These are phyloP conservation scores for Pagetopsis macropterus DNA, from an alignment of 2,797 vertebrate genomes.

Conservation along the genomic window DNA sequence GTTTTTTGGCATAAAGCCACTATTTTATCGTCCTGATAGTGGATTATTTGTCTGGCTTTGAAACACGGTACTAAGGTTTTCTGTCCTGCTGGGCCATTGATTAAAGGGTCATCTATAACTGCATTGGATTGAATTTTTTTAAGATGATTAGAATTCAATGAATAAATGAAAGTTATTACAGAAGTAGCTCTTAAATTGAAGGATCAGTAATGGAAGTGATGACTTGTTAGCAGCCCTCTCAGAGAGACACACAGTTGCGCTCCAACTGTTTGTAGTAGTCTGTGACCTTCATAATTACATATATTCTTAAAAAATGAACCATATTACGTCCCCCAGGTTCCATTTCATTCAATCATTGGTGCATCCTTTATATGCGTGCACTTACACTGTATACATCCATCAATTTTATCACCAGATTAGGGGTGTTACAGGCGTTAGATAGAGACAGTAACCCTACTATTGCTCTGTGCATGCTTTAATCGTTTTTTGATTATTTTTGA, in stretches of 20 bases:
- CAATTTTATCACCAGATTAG: background rate
- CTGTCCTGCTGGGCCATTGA: background rate
- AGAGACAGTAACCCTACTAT: background rate
- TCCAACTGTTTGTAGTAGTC: background rate
- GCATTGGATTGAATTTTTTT: no score
- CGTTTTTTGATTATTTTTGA: background rate
- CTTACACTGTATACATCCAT: no score
- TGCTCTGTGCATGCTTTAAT: background rate
- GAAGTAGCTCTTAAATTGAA: background rate
- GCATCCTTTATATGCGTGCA: background rate
- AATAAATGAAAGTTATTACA: no score
- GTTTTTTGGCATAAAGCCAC: no score
- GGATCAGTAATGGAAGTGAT: background rate
- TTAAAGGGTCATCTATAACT: background rate
- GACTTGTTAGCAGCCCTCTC: background rate
- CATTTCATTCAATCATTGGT: background rate
- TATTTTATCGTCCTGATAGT: no score
- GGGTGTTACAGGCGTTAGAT: background rate
- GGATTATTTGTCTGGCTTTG: background rate
- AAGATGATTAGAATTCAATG: no score
- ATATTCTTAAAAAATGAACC: background rate
- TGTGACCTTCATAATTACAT: no score
- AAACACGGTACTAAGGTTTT: background rate
- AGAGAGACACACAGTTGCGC: background rate
- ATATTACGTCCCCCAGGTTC: background rate